Percentiles rank a stretch among this genome's conserved stretches.
Evolutionary conservation across 2,113 vertebrate species (phyloP).

Genomic region (Syrrhaptes paradoxus): DNA sequence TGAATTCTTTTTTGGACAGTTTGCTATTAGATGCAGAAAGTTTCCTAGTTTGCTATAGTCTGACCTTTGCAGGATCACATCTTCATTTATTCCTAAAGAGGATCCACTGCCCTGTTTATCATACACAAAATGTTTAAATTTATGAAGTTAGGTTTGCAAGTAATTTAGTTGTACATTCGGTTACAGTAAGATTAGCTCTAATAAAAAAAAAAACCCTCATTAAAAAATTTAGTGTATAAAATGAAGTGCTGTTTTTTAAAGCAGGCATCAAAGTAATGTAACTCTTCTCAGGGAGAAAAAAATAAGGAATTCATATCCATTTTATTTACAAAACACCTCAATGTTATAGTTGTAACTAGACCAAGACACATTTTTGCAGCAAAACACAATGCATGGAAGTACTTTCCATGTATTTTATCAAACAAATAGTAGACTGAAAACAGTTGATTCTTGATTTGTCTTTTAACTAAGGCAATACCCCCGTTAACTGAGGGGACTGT

Average conservation of each 20-base stretch:
- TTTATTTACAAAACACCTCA: background rate
- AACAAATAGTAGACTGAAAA: background rate
- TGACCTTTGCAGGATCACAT: background rate
- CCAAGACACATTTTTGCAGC: background rate
- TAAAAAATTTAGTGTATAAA: background rate
- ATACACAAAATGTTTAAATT: background rate
- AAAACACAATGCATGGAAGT: background rate
- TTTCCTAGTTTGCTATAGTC: background rate
- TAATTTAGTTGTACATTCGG: background rate
- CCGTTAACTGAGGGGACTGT: background rate
- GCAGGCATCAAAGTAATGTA: background rate
- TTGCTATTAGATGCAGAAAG: background rate
- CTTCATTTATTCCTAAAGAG: background rate
- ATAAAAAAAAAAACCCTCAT: background rate
- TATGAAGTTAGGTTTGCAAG: background rate
- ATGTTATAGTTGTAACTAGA: background rate
- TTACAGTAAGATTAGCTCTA: background rate
- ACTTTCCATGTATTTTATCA: background rate
- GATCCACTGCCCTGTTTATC: background rate
- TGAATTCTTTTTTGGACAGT: background rate
- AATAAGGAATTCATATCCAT: background rate
- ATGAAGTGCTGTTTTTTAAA: background rate
- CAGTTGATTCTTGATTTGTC: background rate
- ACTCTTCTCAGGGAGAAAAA: background rate
- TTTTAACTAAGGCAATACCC: background rate